These are phyloP conservation scores for Aselliscus stoliczkanus DNA, from an alignment of 2,797 vertebrate species.

Conservation along the genomic window DNA sequence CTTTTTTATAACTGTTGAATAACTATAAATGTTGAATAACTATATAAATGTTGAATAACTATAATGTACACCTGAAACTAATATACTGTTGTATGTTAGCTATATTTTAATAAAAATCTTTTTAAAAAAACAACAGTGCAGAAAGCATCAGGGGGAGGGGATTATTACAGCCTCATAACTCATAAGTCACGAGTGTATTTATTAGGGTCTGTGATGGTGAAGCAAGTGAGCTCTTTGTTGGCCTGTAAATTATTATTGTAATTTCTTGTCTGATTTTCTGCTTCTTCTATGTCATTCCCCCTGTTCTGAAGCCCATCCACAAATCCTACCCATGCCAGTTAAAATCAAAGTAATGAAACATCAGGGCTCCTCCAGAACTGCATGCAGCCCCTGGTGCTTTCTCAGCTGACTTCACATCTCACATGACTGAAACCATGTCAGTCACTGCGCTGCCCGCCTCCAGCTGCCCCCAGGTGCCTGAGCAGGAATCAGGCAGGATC, in stretches of 20 bases:
- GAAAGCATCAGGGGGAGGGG: conserved; percentile 42
- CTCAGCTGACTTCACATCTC: neutral
- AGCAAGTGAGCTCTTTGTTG: conserved; percentile 61
- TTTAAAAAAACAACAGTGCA: neutral
- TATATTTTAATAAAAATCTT: no score
- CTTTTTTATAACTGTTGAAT: no score
- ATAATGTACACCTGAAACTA: no score
- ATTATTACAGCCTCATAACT: conserved; percentile 66
- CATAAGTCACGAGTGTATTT: conserved; percentile 70
- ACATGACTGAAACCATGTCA: fast-evolving
- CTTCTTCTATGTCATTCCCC: conserved; percentile 9
- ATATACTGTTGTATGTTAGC: no score
- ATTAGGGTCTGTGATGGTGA: conserved; percentile 61
- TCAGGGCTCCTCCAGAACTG: neutral
- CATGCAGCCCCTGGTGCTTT: neutral
- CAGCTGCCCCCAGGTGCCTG: neutral
- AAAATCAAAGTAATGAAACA: conserved; percentile 79
- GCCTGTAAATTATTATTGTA: conserved; percentile 74
- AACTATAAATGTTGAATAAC: no score
- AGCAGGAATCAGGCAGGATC: neutral
- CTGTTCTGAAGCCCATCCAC: conserved; percentile 62
- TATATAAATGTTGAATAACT: no score
- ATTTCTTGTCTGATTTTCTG: conserved; percentile 70
- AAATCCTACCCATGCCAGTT: conserved; percentile 73
- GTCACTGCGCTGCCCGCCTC: neutral